Evolutionary conservation across 2,797 vertebrate species (phyloP), one percentile per base, ranked within the genome.

Genomic region (Mastacembelus armatus): DNA sequence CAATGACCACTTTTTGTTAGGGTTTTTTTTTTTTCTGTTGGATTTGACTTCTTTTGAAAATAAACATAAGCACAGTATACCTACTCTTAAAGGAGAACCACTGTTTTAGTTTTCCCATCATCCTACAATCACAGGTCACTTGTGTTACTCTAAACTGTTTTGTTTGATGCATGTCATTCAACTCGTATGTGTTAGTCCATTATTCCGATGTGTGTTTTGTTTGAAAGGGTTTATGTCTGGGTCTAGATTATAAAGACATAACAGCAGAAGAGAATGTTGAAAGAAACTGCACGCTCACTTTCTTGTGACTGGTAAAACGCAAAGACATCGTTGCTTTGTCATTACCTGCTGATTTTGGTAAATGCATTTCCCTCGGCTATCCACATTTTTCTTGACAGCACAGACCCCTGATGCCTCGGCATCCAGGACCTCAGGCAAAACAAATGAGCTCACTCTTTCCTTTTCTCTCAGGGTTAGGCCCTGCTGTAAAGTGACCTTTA

Each of bases 41-140:
- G 81, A 78, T 81, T 67, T 80, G n/a, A 79, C 79, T 78, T 66
- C 71, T 59, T 67, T 76, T 27, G 33, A 81, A 88, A 91, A 88
- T 68, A 90, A 87, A 89, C 86, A 86, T 63, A 55, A 74, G 66
- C 11, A 56, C 21, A 8, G 45, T 66, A 40, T 74, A 78, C 67
- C 76, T 73, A 71, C 74, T 82, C 66, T 85, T 86, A 74, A 66
- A 78, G 52, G 49, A 66, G 35, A 74, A 68, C 54, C 40, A 40
- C 33, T 7, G 47, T 83, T 85, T 74, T 58, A 47, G 48, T 47
- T 63, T 77, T 72, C 50, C 57, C 61, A 5, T 51, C 36, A 24
- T 75, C 61, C 58, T 72, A 35, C 80, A 83, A 84, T 84, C 77
- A 81, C 63, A 48, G 74, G 35, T 70, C 65, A 4, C 60, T 72